Conservation (phyloP, 1,140 invertebrate species). For the Diorhabda elongata region DNA sequence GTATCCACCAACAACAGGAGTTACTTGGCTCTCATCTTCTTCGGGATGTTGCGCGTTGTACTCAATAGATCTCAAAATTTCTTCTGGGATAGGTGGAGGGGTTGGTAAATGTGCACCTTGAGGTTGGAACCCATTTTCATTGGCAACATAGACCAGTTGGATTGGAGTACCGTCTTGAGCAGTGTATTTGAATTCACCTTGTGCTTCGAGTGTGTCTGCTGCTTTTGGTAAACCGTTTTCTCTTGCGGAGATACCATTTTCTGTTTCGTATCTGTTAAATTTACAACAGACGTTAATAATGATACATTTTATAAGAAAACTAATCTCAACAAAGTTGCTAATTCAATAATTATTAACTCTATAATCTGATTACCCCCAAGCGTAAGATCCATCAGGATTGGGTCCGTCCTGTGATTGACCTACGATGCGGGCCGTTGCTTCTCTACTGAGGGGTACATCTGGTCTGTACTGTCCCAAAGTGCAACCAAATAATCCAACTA, state of each 20-base stretch:
- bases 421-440: constrained; percentile 13
- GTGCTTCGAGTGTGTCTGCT: constrained; percentile 31
- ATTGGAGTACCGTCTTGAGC: constrained; percentile 21
- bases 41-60: constrained; percentile 27
- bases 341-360: too few species aligned
- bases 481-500: background rate
- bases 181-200: constrained; percentile 21
- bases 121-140: constrained; percentile 29
- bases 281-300: background rate
- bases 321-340: too few species aligned
- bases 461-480: background rate
- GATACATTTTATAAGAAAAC: too few species aligned
- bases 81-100: constrained; percentile 28
- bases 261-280: constrained; percentile 33
- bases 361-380: constrained; percentile 19
- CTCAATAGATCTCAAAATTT: constrained; percentile 26
- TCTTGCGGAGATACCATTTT: constrained; percentile 34
- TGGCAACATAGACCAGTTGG: constrained; percentile 20
- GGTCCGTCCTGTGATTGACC: constrained; percentile 25
- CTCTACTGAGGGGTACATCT: background rate
- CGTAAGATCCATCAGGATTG: constrained; percentile 26
- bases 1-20: background rate
- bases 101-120: constrained; percentile 26
- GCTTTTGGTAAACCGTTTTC: constrained; percentile 43
- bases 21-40: constrained; percentile 11